phyloP scores from a whole-genome alignment of 1,140 invertebrate species.

The Aphaenogaster ashmeadi region DNA sequence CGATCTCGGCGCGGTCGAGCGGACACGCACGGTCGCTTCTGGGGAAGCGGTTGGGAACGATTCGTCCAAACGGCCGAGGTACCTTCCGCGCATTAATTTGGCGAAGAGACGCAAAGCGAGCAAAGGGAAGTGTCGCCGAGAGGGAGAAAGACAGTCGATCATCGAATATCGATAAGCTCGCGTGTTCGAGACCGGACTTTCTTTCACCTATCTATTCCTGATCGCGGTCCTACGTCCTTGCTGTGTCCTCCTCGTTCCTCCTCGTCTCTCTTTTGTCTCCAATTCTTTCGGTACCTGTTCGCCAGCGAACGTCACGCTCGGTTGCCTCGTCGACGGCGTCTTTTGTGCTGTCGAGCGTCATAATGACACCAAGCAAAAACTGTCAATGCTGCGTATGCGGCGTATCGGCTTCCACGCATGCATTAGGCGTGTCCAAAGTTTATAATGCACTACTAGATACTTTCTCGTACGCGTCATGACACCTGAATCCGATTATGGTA shows the following conservation, averaged over 20 bases:
- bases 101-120: slow-evolving; percentile 71
- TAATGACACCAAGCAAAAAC: slow-evolving; percentile 80
- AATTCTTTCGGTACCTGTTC: slow-evolving; percentile 75
- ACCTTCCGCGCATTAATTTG: slow-evolving; percentile 77
- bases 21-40: slow-evolving; percentile 75
- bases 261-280: slow-evolving; percentile 4
- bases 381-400: slow-evolving; percentile 72
- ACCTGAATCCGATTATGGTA: slow-evolving; percentile 62
- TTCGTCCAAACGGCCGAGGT: slow-evolving; percentile 47
- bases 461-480: slow-evolving; percentile 31
- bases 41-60: slow-evolving; percentile 49
- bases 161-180: slow-evolving; percentile 70
- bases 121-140: slow-evolving; percentile 68
- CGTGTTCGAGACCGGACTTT: slow-evolving; percentile 54
- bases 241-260: slow-evolving; percentile 51
- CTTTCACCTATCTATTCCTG: slow-evolving; percentile 41
- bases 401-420: slow-evolving; percentile 79
- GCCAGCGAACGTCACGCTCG: slow-evolving; percentile 71
- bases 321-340: slow-evolving; percentile 75
- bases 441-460: slow-evolving; percentile 42
- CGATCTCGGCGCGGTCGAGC: slow-evolving; percentile 55
- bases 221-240: slow-evolving; percentile 34
- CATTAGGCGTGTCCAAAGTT: slow-evolving; percentile 57
- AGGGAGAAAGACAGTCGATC: slow-evolving; percentile 54
- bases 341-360: slow-evolving; percentile 79